Percentiles rank a stretch among this genome's conserved stretches.
These are phyloP conservation scores for Neoitamus cyanurus DNA, from an alignment of 2,888 invertebrate genomes.

Conservation along the genomic window DNA sequence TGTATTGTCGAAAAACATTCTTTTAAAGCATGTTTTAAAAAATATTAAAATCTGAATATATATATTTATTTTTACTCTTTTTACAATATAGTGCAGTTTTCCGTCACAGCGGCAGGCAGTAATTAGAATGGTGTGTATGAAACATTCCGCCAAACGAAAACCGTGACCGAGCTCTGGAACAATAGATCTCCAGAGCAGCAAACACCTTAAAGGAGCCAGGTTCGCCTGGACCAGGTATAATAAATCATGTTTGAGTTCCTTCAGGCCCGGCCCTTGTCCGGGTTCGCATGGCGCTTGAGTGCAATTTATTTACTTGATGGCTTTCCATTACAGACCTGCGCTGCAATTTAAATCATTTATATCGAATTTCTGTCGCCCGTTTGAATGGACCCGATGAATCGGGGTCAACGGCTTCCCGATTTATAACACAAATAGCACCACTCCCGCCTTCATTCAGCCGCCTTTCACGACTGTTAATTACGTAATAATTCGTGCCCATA, in stretches of 20 bases:
- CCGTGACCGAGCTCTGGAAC: neutral
- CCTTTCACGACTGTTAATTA: conserved; percentile 37
- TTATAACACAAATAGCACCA: conserved; percentile 21
- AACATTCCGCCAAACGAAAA: neutral
- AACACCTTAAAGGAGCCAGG: neutral
- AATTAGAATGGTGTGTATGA: neutral
- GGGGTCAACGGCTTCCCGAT: conserved; percentile 32
- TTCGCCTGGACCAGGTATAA: neutral
- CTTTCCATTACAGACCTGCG: conserved; percentile 36
- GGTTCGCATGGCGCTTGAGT: neutral
- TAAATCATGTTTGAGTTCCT: neutral
- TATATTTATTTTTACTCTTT: too few species aligned
- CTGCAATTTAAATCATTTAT: conserved; percentile 40
- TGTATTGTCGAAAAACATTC: too few species aligned
- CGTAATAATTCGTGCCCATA: conserved; percentile 23
- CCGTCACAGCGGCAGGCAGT: neutral
- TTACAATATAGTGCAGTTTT: neutral
- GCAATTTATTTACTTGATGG: conserved; percentile 45
- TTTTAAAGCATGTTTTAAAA: too few species aligned
- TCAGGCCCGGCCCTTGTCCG: neutral
- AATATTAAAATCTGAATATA: too few species aligned
- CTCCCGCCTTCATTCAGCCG: neutral
- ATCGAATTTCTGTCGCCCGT: conserved; percentile 38
- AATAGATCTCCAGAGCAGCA: neutral
- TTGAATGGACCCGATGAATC: conserved; percentile 36